Base-by-base conservation (phyloP, 2,113 vertebrate species). In the Panthera uncia region DNA sequence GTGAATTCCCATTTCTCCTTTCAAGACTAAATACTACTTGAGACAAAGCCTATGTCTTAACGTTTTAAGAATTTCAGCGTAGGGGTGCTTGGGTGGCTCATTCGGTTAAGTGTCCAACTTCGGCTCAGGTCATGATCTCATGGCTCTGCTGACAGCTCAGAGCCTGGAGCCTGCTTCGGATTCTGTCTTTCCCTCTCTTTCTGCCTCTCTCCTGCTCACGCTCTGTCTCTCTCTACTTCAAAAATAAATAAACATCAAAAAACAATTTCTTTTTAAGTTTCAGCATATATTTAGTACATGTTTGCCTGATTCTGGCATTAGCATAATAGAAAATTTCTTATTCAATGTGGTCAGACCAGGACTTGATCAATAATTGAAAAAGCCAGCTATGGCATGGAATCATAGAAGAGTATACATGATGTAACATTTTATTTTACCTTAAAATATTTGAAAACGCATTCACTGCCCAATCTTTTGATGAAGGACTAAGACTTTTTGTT, bases 381-480 rank as follows among this genome's bases (percentile, higher is more conserved):
- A 50, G 14, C 57, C 52, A 19, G 19, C 31, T 84, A 16, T n/a
- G 52, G 38, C 50, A 63, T 84, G 74, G 84, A 55, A 68, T 74
- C 48, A 48, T 19, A 93, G 78, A 69, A 78, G 82, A 93, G 9
- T 2, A 50, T 78, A 84, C 5, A 38, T 52, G 48, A 19, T 48
- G 84, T 78, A 93, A 78, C 79, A 89, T 84, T 93, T 68, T 89
- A 68, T 93, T 78, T 89, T 93, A 66, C 76, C 29, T 76, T 96
- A 74, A 82, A 55, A 25, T 68, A 76, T 74, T 57, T 83, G 27
- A 89, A 76, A 96, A 57, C 31, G 16, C 4, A n/a, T 84, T 87
- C 11, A 84, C 19, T 36, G 50, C 18, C 14, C 38, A 68, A 3
- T 82, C 52, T 95, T 82, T 91, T 82, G 50, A 63, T 83, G 21